Conservation (phyloP, 2,113 vertebrate genomes). For the Sinosuthora webbiana region DNA sequence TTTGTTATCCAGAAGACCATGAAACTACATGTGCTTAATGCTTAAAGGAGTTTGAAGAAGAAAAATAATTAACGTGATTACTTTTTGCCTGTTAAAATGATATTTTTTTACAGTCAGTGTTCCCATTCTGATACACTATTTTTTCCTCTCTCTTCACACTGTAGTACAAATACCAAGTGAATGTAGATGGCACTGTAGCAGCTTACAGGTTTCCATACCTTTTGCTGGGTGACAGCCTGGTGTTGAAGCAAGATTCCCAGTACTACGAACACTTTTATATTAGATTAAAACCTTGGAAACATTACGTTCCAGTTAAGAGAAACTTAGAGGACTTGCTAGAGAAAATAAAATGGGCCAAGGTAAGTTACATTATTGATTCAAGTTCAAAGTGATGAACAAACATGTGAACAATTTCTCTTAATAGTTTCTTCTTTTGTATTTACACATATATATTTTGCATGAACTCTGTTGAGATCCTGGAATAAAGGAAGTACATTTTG, state of each 20-base stretch:
- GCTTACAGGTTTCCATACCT: constrained; percentile 92
- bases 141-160: not conserved
- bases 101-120: not conserved
- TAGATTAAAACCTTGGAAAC: constrained; percentile 78
- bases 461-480: not conserved
- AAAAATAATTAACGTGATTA: not conserved
- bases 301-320: constrained; percentile 85
- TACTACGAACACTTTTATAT: constrained; percentile 92
- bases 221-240: constrained; percentile 89
- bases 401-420: not conserved
- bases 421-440: not conserved
- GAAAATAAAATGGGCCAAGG: constrained; percentile 88
- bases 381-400: not conserved
- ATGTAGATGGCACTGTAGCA: constrained; percentile 90
- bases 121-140: not conserved
- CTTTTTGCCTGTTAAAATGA: not conserved
- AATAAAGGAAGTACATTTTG: not conserved
- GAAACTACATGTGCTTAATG: not conserved
- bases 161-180: constrained; percentile 94
- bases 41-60: not conserved
- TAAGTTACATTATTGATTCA: constrained; percentile 38
- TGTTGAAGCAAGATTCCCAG: constrained; percentile 89
- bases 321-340: constrained; percentile 86
- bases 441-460: not conserved
- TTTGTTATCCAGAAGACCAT: not conserved